Evolutionary conservation across 2,888 invertebrate species (phyloP).

Genomic region (Epinotia nisella): DNA sequence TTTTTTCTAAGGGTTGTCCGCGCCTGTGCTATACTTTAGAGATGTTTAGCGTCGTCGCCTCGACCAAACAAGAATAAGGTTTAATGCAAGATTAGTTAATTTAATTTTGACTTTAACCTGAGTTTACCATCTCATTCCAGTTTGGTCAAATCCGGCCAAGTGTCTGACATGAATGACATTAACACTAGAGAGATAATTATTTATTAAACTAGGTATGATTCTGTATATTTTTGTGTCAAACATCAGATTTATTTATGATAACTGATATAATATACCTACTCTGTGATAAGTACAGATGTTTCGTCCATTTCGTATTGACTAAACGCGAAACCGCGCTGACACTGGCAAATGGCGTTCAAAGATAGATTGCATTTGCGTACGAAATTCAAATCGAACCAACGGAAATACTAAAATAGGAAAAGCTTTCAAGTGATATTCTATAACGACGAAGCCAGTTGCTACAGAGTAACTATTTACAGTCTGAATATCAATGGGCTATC

Average conservation of each 20-base stretch:
- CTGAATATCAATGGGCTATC: slow-evolving; percentile 23
- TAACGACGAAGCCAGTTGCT: slow-evolving; percentile 31
- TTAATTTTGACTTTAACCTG: too few relatives aligned
- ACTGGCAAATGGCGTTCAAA: slow-evolving; percentile 31
- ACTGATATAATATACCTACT: not conserved
- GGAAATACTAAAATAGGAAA: slow-evolving; percentile 38
- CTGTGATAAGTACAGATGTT: not conserved
- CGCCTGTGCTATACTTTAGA: too few relatives aligned
- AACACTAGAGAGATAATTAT: too few relatives aligned
- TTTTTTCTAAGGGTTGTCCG: too few relatives aligned
- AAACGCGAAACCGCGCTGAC: slow-evolving; percentile 26
- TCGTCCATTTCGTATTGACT: slow-evolving; percentile 10
- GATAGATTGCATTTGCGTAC: slow-evolving; percentile 33
- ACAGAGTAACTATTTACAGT: slow-evolving; percentile 32
- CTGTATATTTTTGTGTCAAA: not conserved
- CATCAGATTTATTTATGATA: not conserved
- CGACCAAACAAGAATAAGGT: too few relatives aligned
- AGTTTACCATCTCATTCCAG: too few relatives aligned
- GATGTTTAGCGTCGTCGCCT: too few relatives aligned
- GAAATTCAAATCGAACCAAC: slow-evolving; percentile 36
- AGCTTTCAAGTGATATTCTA: slow-evolving; percentile 25
- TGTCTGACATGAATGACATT: too few relatives aligned
- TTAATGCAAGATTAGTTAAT: too few relatives aligned
- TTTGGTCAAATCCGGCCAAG: too few relatives aligned
- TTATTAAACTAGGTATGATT: not conserved